A percentile compares a stretch with the other conserved stretches of the same genome.
phyloP scores from a whole-genome alignment of 35 echinoderm and acorn worm genomes.

The Diadema setosum region DNA sequence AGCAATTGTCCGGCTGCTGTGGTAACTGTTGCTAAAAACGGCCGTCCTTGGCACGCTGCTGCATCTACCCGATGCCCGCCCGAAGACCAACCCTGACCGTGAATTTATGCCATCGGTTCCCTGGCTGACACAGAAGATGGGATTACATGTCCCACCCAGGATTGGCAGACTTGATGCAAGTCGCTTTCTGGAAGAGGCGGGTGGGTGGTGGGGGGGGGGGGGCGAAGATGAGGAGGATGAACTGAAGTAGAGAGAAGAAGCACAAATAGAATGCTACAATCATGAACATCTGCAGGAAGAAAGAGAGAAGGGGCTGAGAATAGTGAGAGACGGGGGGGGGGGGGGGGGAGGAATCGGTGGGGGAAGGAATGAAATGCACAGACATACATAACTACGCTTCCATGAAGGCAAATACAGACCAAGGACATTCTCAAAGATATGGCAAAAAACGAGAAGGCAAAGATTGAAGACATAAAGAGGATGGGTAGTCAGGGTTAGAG shows the following conservation, averaged over 20 bases:
- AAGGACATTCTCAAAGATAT: background rate
- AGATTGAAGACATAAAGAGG: background rate
- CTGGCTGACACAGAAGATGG: background rate
- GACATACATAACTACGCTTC: background rate
- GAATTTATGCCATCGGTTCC: background rate
- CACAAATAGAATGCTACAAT: background rate
- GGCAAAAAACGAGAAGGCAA: background rate
- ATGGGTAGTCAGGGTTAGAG: too few relatives aligned
- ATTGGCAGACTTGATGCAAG: too few relatives aligned
- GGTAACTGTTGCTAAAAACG: background rate
- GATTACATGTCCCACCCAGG: background rate
- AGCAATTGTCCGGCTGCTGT: background rate
- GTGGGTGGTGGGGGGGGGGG: too few relatives aligned
- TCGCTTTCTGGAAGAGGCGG: too few relatives aligned
- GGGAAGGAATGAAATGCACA: background rate
- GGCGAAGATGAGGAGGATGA: background rate
- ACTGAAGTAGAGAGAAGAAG: background rate
- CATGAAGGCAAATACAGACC: background rate
- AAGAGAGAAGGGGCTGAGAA: background rate
- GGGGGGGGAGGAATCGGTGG: background rate
- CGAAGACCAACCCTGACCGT: background rate
- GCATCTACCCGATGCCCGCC: background rate
- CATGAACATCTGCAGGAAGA: background rate
- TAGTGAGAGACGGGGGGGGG: background rate
- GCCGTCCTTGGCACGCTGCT: background rate